Base-by-base conservation (phyloP, 2,797 vertebrate genomes). In the Pogoniulus pusillus region DNA sequence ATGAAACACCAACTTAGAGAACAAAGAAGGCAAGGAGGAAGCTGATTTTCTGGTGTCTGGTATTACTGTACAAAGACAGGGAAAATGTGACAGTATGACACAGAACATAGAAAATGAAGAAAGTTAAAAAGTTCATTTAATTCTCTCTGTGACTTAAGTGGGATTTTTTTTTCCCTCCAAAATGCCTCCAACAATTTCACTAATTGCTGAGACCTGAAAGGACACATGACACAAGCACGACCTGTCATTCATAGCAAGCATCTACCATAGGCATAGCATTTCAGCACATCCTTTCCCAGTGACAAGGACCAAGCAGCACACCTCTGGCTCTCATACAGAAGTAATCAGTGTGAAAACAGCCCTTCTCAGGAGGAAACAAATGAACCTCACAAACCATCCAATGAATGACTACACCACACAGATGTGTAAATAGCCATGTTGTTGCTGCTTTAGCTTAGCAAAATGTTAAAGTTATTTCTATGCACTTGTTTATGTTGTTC, bases 261-360 rank as follows among this genome's bases (percentile, higher is more conserved):
- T 19, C 32, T 43, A 72, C 12, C 68, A 75, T 8, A 57, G 53
- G 43, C n/a, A 59, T 47, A 57, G 49, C 57, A 59, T 75, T 81
- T 84, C 63, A 63, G 60, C 35, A 73, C 32, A 74, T 60, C 57
- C 29, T 35, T 68, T 80, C 6, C 0, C 62, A 80, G 27, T 35
- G 34, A 70, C 37, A 51, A 62, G 54, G 58, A 57, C 57, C 78
- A 39, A 72, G 17, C 39, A 88, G 51, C 3, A 1, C 45, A 88
- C 24, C 69, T 79, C 80, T 74, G 73, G 20, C 39, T 86, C 62
- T 82, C 87, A 59, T 4, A 58, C 12, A 41, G 80, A 82, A 86
- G 23, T 77, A 93, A 91, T 89, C 86, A 76, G 24, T 29, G 30
- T 69, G 73, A 72, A 71, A 90, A 87, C 55, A 87, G 76, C 45